Conservation (phyloP, 1,140 invertebrate species). For the Physella acuta region DNA sequence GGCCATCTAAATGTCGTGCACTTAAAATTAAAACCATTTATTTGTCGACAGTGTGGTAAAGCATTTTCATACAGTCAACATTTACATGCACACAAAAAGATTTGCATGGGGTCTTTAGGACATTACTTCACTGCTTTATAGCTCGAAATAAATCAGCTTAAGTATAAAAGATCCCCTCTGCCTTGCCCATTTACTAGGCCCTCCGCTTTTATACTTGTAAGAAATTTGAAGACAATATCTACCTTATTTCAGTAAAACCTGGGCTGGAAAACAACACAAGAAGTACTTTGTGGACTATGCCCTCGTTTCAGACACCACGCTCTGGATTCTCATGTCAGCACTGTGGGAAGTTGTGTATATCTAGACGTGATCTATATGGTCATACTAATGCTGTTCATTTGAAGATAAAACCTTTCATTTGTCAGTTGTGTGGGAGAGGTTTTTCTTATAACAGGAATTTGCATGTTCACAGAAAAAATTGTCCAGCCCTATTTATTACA, state of each 20-base stretch:
- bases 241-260: slow-evolving; percentile 11
- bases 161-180: too few relatives aligned
- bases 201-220: too few relatives aligned
- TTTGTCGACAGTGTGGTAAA: background rate
- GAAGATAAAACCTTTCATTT: slow-evolving; percentile 29
- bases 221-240: too few relatives aligned
- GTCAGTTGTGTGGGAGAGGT: slow-evolving; percentile 18
- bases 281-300: background rate
- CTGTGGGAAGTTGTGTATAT: slow-evolving; percentile 25
- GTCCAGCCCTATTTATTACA: background rate
- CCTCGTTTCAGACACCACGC: background rate
- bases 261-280: background rate
- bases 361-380: slow-evolving; percentile 28
- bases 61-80: slow-evolving; percentile 8
- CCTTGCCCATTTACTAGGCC: too few relatives aligned
- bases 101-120: background rate
- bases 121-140: slow-evolving; percentile 6
- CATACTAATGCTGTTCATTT: slow-evolving; percentile 32
- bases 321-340: slow-evolving; percentile 20
- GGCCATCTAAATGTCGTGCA: slow-evolving; percentile 27
- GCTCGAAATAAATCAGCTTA: too few relatives aligned
- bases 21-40: slow-evolving; percentile 20
- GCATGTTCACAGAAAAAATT: slow-evolving; percentile 26
- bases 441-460: slow-evolving; percentile 31
- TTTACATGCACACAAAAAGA: slow-evolving; percentile 13